Percentiles rank a stretch among this genome's conserved stretches.
Evolutionary conservation across 2,797 vertebrate species (phyloP).

Genomic region (Danio kyathit): DNA sequence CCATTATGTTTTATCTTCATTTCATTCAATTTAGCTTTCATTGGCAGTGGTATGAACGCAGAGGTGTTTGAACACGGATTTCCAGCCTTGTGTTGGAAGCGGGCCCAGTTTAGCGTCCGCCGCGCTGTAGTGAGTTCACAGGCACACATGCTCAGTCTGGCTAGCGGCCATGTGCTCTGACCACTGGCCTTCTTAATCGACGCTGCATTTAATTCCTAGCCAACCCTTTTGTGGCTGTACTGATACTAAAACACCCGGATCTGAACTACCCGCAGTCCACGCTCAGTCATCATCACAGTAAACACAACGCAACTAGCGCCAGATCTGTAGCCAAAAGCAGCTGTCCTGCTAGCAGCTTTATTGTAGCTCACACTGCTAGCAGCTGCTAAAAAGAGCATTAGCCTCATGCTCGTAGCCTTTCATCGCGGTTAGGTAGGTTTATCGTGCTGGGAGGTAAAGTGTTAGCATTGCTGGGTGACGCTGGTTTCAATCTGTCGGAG

Average conservation of each 20-base stretch:
- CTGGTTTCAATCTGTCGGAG: no score
- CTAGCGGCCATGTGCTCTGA: neutral
- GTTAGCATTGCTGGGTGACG: neutral
- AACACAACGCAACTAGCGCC: neutral
- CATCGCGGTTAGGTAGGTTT: neutral
- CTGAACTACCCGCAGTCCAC: neutral
- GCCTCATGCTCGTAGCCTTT: neutral
- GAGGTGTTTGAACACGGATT: no score
- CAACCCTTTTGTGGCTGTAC: neutral
- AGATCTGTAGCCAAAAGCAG: conserved; percentile 13
- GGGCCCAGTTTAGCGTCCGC: no score
- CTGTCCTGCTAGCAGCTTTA: conserved; percentile 21
- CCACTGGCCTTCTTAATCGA: neutral
- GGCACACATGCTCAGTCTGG: conserved; percentile 17
- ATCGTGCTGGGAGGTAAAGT: conserved; percentile 26
- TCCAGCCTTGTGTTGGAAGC: no score
- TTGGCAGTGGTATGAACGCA: no score
- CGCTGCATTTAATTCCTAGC: conserved; percentile 15
- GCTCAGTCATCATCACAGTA: neutral
- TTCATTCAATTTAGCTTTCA: no score
- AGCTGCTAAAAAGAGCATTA: conserved; percentile 23
- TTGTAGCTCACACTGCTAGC: conserved; percentile 19
- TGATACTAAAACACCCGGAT: neutral
- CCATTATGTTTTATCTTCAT: no score
- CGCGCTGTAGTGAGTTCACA: neutral